phyloP scores from a whole-genome alignment of 2,797 vertebrate species.

The Varecia variegata region DNA sequence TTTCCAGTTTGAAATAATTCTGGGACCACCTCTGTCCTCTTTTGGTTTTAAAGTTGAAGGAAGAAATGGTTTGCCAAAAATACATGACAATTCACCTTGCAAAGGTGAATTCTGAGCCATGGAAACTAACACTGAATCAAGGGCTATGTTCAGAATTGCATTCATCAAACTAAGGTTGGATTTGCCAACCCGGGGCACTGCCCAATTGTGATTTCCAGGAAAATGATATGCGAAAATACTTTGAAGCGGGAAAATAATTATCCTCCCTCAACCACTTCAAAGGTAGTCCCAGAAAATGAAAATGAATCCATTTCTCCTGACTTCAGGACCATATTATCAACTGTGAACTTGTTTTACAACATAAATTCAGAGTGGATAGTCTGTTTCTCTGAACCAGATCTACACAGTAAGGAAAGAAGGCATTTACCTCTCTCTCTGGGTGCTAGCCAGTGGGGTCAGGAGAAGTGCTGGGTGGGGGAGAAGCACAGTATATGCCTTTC shows the following conservation, averaged over 20 bases:
- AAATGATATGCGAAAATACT: constrained; percentile 79
- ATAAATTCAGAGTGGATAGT: constrained; percentile 68
- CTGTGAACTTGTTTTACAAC: constrained; percentile 71
- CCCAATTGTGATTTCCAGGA: constrained; percentile 74
- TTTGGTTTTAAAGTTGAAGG: constrained; percentile 72
- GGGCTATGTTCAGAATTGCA: constrained; percentile 73
- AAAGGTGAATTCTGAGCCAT: constrained; percentile 67
- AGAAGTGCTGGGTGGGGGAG: neutral
- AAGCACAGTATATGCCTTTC: neutral
- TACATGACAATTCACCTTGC: constrained; percentile 60
- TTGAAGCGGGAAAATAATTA: constrained; percentile 75
- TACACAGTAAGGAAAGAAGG: neutral
- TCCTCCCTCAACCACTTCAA: constrained; percentile 76
- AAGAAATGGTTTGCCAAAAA: constrained; percentile 67
- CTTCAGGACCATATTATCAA: constrained; percentile 74
- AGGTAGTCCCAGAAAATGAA: constrained; percentile 75
- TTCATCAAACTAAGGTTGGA: constrained; percentile 61
- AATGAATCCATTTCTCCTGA: constrained; percentile 79
- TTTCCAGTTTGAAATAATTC: constrained; percentile 72
- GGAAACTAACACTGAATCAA: constrained; percentile 65
- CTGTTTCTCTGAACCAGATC: constrained; percentile 47
- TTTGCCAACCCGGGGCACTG: constrained; percentile 71
- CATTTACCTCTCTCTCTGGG: neutral
- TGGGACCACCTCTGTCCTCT: constrained; percentile 44
- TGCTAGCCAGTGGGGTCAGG: neutral